Conservation (phyloP, 2,797 vertebrate species). For the Hoplostethus mediterraneus region DNA sequence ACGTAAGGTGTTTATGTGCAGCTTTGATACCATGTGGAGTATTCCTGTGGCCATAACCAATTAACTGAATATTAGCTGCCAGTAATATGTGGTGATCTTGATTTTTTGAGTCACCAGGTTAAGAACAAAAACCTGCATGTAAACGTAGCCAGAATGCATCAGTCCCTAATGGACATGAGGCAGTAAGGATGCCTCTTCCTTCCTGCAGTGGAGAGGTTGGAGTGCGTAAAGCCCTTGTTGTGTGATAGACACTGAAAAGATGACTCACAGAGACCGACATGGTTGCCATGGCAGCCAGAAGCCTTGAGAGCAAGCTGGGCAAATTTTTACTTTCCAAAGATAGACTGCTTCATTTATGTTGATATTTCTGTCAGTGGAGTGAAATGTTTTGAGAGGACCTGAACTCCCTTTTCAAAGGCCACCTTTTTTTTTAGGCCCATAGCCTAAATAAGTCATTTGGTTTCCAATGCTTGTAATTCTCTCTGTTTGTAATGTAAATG, state of each 20-base stretch:
- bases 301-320: conserved; percentile 73
- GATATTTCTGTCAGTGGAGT: conserved; percentile 63
- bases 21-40: too few species aligned
- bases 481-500: neutral
- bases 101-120: neutral
- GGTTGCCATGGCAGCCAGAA: conserved; percentile 82
- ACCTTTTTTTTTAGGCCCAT: too few species aligned
- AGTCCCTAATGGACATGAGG: conserved; percentile 44
- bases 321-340: conserved; percentile 76
- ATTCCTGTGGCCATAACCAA: too few species aligned
- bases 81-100: neutral
- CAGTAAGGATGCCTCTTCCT: conserved; percentile 61
- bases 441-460: conserved; percentile 16
- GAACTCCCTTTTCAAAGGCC: conserved; percentile 33
- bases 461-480: conserved; percentile 5
- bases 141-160: conserved; percentile 16
- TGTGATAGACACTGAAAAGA: conserved; percentile 79
- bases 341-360: conserved; percentile 65
- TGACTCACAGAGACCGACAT: conserved; percentile 80
- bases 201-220: conserved; percentile 67
- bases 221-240: conserved; percentile 67
- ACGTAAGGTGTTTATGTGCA: too few species aligned
- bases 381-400: conserved; percentile 39
- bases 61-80: too few species aligned
- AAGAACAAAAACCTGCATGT: conserved; percentile 11